phyloP scores from a whole-genome alignment of 92 coral and sea anemone species.

The Scolanthus callimorphus region DNA sequence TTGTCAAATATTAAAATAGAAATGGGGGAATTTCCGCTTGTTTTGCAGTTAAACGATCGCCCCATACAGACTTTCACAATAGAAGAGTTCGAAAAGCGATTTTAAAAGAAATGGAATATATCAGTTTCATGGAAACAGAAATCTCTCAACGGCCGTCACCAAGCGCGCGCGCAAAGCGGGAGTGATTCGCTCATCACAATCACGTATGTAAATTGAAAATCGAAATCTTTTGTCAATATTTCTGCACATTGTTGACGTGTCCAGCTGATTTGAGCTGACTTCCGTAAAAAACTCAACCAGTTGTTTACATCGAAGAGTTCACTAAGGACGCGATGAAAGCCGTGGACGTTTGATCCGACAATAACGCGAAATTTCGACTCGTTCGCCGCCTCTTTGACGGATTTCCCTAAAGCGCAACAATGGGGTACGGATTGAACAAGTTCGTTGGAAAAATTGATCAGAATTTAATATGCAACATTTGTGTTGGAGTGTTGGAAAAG shows the following conservation, averaged over 20 bases:
- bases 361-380: neutral
- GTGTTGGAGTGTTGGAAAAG: slow-evolving; percentile 91
- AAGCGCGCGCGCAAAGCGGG: slow-evolving; percentile 33
- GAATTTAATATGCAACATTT: slow-evolving; percentile 91
- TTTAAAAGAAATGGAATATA: too few species aligned
- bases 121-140: too few species aligned
- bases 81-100: too few species aligned
- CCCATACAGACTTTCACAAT: too few species aligned
- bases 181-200: slow-evolving; percentile 8
- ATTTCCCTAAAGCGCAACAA: slow-evolving; percentile 9
- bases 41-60: too few species aligned
- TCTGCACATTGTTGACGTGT: slow-evolving; percentile 33
- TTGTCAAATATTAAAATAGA: too few species aligned
- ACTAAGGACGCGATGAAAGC: neutral
- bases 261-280: slow-evolving; percentile 29
- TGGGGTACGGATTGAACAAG: slow-evolving; percentile 88
- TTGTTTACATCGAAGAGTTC: neutral
- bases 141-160: slow-evolving; percentile 16
- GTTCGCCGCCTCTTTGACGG: neutral
- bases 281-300: slow-evolving; percentile 10
- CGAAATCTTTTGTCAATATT: slow-evolving; percentile 26
- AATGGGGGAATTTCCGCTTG: too few species aligned
- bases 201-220: slow-evolving; percentile 2
- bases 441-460: slow-evolving; percentile 87
- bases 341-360: neutral